Base-by-base conservation (phyloP, 1,140 invertebrate genomes). In the Tribolium castaneum region DNA sequence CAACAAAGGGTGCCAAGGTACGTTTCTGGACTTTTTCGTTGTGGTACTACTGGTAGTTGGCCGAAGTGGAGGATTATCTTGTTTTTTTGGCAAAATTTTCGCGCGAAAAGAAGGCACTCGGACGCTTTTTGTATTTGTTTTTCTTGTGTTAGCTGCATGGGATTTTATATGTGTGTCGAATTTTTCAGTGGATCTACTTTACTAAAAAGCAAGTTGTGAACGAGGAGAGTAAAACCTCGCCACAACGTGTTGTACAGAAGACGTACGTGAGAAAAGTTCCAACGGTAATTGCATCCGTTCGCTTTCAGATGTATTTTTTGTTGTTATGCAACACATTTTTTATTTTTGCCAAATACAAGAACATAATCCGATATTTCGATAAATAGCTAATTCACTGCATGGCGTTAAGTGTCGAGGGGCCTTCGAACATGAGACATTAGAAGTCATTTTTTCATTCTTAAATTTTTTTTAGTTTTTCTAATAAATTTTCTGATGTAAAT, bases 1-100 rank as follows among this genome's bases (percentile, higher is more conserved):
- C 85, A 79, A 82, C 83, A 83, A 81, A 89, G 87, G 88, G 88
- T 84, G 89, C 88, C 81, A 89, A 89, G 88, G 88, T 87, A 87
- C 83, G 87, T 87, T 82, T 56, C 71, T 77, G 35, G 10, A 35
- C 12, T 66, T 66, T 66, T 66, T 66, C 13, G 59, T 66, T 66
- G 59, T 66, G 59, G 54, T 66, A 66, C n/a, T n/a, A n/a, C n/a
- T n/a, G n/a, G 59, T 66, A n/a, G n/a, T 66, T 34, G 25, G 30
- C 3, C 59, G 30, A 35, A 35, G 59, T 14, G 59, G 30, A 35
- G 59, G 59, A 66, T 66, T 66, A 39, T 35, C 12, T 66, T 22
- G 9, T 9, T 66, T 12, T n/a, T n/a, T 45, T 66, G 59, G 59
- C 59, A 66, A 66, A 66, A 66, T 13, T 62, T n/a, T 30, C 56